Percentiles rank a stretch among this genome's conserved stretches.
These are phyloP conservation scores for Paratilapia polleni DNA, from an alignment of 2,113 vertebrate species.

Conservation along the genomic window DNA sequence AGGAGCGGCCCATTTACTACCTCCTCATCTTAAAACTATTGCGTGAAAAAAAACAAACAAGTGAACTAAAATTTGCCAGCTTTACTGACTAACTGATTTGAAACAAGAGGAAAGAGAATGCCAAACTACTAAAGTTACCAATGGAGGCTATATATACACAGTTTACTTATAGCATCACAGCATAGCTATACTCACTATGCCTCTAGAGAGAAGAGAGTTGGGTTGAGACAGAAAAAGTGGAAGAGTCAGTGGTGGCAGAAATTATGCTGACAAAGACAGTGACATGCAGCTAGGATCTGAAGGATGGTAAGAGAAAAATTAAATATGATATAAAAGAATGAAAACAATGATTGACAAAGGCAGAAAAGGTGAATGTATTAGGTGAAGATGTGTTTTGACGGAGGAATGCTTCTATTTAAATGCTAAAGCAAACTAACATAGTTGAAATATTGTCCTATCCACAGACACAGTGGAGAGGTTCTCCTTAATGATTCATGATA, in stretches of 20 bases:
- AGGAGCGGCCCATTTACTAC: not conserved
- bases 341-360: not conserved
- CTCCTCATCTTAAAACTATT: not conserved
- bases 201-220: not conserved
- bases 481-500: not conserved
- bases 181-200: conserved; percentile 41
- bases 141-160: conserved; percentile 48
- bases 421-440: no score
- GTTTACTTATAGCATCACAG: conserved; percentile 22
- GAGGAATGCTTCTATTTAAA: not conserved
- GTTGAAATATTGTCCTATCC: not conserved
- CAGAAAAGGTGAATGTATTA: not conserved
- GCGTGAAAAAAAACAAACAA: not conserved
- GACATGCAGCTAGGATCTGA: not conserved
- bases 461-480: not conserved
- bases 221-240: conserved; percentile 1
- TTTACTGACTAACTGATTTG: conserved; percentile 17
- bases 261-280: not conserved
- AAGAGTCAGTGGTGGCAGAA: not conserved
- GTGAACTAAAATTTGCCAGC: not conserved
- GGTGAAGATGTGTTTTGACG: not conserved
- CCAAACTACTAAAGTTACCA: conserved; percentile 33
- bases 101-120: conserved; percentile 34
- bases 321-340: not conserved
- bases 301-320: not conserved